Percentiles rank a stretch among this genome's conserved stretches.
Evolutionary conservation across 1,140 invertebrate genomes (phyloP).

Genomic region (Chlorops oryzae): DNA sequence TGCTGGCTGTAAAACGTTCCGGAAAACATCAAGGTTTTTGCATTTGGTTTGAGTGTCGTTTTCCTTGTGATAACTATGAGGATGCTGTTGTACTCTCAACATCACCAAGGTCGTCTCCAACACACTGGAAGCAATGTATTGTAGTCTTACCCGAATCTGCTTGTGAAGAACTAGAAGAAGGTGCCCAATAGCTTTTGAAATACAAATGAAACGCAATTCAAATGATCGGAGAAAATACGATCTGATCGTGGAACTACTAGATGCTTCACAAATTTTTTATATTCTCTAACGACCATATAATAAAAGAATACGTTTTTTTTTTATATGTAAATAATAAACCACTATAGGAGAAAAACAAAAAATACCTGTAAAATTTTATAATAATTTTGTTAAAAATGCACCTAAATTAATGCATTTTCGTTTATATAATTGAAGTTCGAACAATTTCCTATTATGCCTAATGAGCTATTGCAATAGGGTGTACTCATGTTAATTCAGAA

Average conservation of each 20-base stretch:
- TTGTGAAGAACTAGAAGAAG: slow-evolving; percentile 50
- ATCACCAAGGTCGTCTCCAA: slow-evolving; percentile 65
- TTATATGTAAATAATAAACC: no score
- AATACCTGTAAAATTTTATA: no score
- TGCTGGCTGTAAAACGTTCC: slow-evolving; percentile 50
- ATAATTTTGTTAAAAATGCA: no score
- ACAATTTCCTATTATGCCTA: no score
- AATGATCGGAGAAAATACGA: slow-evolving; percentile 51
- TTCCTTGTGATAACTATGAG: slow-evolving; percentile 46
- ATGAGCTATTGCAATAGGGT: no score
- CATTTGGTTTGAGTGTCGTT: slow-evolving; percentile 60
- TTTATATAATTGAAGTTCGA: no score
- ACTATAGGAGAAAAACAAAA: no score
- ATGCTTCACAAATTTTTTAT: no score
- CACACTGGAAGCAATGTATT: slow-evolving; percentile 98
- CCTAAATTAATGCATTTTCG: no score
- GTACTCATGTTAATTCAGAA: no score
- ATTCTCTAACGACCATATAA: no score
- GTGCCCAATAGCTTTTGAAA: slow-evolving; percentile 61
- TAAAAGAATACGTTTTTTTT: no score
- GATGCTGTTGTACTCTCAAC: slow-evolving; percentile 61
- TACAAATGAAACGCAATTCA: slow-evolving; percentile 53
- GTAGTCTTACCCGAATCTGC: slow-evolving; percentile 61
- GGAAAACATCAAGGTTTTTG: slow-evolving; percentile 69
- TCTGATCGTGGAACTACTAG: slow-evolving; percentile 62